phyloP scores from a whole-genome alignment of 2,888 invertebrate species.

The Apotomis capreana region DNA sequence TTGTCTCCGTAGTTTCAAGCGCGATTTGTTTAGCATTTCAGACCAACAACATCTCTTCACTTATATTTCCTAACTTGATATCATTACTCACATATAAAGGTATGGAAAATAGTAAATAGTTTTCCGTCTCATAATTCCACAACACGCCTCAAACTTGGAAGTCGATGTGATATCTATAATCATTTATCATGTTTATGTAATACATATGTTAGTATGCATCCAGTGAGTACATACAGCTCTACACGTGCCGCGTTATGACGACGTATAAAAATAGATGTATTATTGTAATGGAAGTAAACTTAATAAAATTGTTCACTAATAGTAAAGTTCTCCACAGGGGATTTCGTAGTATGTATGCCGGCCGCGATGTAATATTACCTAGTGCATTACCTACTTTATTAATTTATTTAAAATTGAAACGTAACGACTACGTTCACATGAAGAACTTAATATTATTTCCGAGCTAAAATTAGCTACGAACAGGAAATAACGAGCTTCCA shows the following conservation, averaged over 20 bases:
- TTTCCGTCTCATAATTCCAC: background rate
- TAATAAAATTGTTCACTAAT: constrained; percentile 17
- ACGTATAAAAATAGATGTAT: constrained; percentile 9
- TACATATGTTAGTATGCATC: constrained; percentile 1
- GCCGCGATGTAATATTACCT: background rate
- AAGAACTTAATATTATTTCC: background rate
- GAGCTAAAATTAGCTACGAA: background rate
- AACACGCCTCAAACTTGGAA: constrained; percentile 13
- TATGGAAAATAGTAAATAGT: background rate
- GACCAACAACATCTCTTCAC: no score
- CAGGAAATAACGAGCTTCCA: background rate
- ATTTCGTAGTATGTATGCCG: background rate
- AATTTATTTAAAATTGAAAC: no score
- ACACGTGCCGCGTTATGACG: constrained; percentile 24
- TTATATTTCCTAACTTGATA: background rate
- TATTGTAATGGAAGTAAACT: constrained; percentile 12
- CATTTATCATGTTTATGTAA: constrained; percentile 26
- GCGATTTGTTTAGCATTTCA: no score
- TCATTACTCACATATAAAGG: no score
- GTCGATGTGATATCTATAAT: constrained; percentile 7
- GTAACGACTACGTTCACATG: background rate
- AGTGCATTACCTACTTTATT: background rate
- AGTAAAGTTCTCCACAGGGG: constrained; percentile 10
- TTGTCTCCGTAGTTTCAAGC: no score
- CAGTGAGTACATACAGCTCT: background rate